These are phyloP conservation scores for Bothrops jararaca DNA, from an alignment of 2,113 vertebrate species.

Conservation along the genomic window DNA sequence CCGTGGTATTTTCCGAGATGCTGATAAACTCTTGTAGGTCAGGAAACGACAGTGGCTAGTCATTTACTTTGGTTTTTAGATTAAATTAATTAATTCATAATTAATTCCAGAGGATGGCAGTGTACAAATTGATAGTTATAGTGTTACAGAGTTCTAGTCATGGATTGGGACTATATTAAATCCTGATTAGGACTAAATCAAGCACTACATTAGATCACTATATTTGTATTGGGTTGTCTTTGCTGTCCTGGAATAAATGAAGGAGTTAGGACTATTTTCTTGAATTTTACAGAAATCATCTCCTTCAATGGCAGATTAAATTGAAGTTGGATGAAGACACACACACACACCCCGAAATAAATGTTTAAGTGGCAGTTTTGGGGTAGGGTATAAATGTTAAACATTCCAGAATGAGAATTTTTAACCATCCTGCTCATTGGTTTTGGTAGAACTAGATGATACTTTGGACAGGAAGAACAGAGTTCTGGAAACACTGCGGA, in stretches of 20 bases:
- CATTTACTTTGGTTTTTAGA: background rate
- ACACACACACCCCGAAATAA: background rate
- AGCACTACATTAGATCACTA: background rate
- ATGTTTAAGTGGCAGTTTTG: background rate
- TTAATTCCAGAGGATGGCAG: background rate
- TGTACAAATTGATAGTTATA: background rate
- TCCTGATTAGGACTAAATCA: background rate
- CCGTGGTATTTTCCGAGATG: background rate
- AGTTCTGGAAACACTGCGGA: constrained; percentile 45
- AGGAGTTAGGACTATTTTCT: background rate
- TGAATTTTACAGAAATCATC: background rate
- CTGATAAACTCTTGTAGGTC: background rate
- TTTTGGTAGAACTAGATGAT: constrained; percentile 42
- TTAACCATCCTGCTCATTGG: background rate
- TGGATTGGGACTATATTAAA: background rate
- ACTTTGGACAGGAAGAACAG: constrained; percentile 11
- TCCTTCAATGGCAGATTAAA: background rate
- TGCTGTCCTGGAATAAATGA: background rate
- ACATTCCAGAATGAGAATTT: background rate
- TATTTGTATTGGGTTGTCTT: background rate
- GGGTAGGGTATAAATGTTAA: background rate
- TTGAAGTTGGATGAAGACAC: background rate
- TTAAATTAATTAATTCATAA: background rate
- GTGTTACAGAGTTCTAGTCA: background rate
- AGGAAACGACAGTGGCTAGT: background rate